Base-by-base conservation (phyloP, 2,797 vertebrate species). In the Pelodytes ibericus region DNA sequence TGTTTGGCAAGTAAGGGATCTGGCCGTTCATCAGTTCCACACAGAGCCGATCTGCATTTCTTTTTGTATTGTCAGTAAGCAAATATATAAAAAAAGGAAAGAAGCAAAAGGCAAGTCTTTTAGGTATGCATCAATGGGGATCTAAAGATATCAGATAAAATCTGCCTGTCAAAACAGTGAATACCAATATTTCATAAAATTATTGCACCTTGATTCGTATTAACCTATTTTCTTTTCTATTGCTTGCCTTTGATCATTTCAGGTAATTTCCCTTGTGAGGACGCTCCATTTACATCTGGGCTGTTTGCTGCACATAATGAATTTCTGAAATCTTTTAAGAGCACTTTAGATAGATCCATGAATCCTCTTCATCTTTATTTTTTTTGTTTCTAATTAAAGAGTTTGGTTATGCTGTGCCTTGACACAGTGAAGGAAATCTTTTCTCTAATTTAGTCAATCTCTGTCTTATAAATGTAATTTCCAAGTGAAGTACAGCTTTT, bases 171-270 rank as follows among this genome's bases (percentile, higher is more conserved):
- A 72, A 74, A 78, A 73, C 70, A 62, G 63, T 24, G 30, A 78
- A 57, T 36, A 22, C 9, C 63, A 53, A 67, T 72, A n/a, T 72
- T 73, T 72, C 56, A 61, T 68, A 61, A 78, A 73, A 59, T 63
- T 72, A 31, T 68, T 78, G 51, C 76, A 72, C 75, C 75, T 78
- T 72, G 69, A 77, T 78, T 72, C 75, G 67, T 67, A 59, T 68
- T 72, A 79, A 79, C 76, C 76, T 79, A 79, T 79, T 79, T 79
- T 78, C 75, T 72, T 70, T 68, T 73, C 70, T 77, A 60, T 72
- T 72, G 63, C 56, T 33, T 36, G 30, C 62, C 70, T 79, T 79
- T 79, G 76, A 79, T 79, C 76, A 79, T 51, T 65, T 68, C 22
- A 11, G 44, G 60, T 68, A 72, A 79, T 79, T 79, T 71, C 71